Conservation (phyloP, 2,113 vertebrate genomes). For the Gymnogyps californianus region DNA sequence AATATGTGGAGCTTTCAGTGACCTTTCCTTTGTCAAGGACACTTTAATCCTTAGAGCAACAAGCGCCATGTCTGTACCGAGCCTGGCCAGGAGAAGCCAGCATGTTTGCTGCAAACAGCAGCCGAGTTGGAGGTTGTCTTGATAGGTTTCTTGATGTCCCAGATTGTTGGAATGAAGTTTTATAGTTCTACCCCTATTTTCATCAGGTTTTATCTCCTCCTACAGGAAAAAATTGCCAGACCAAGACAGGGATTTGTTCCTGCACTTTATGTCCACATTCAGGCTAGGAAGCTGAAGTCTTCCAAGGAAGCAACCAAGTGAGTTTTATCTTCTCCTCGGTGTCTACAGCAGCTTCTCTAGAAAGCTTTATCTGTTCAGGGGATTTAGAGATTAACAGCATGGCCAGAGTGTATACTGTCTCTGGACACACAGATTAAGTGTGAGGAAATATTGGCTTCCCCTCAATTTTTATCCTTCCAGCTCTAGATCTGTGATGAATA, state of each 20-base stretch:
- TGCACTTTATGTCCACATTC: neutral
- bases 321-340: neutral
- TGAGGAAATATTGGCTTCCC: slow-evolving; percentile 5
- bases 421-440: slow-evolving; percentile 4
- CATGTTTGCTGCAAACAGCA: neutral
- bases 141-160: neutral
- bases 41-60: neutral
- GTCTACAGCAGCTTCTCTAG: slow-evolving; percentile 22
- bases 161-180: neutral
- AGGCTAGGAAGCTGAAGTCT: neutral
- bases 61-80: rapidly evolving
- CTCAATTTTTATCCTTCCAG: neutral
- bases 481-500: neutral
- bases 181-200: neutral
- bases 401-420: neutral
- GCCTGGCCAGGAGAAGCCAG: neutral
- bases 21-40: neutral
- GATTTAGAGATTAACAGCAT: slow-evolving; percentile 23
- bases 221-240: slow-evolving; percentile 6
- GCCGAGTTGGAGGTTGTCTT: neutral
- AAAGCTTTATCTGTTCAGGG: slow-evolving; percentile 21
- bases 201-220: neutral
- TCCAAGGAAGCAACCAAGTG: slow-evolving; percentile 1
- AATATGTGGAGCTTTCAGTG: neutral
- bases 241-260: neutral